Evolutionary conservation across 2,888 invertebrate species (phyloP).

Genomic region (Carcina quercana): DNA sequence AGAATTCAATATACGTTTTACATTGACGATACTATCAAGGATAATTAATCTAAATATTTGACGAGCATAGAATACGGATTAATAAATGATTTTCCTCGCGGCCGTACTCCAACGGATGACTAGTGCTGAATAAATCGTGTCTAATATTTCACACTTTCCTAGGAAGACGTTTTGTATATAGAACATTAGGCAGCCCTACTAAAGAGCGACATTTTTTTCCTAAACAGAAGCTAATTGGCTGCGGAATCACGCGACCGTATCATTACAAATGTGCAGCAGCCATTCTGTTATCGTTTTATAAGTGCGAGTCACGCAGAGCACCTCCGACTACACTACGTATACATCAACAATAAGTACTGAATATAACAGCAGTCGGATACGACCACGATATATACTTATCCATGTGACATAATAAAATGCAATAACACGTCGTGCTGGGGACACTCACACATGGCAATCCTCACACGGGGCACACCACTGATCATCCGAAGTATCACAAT

Average conservation of each 20-base stretch:
- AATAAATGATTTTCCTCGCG: too few species aligned
- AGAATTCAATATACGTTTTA: not conserved
- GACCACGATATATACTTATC: constrained; percentile 4
- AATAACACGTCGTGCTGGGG: constrained; percentile 6
- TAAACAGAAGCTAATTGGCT: constrained; percentile 14
- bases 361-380: too few species aligned
- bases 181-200: not conserved
- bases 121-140: too few species aligned
- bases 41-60: too few species aligned
- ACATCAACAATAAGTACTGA: too few species aligned
- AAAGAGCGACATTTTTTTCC: not conserved
- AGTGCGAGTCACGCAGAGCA: constrained; percentile 1
- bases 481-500: too few species aligned
- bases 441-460: constrained; percentile 36
- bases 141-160: too few species aligned
- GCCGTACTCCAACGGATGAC: too few species aligned
- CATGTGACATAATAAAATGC: not conserved
- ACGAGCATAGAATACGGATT: too few species aligned
- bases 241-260: constrained; percentile 12
- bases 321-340: not conserved
- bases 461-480: constrained; percentile 28
- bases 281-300: constrained; percentile 5
- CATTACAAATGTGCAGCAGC: constrained; percentile 7
- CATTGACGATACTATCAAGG: too few species aligned
- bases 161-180: too few species aligned